Evolutionary conservation across 2,888 invertebrate genomes (phyloP).

Genomic region (Galeruca laticollis): DNA sequence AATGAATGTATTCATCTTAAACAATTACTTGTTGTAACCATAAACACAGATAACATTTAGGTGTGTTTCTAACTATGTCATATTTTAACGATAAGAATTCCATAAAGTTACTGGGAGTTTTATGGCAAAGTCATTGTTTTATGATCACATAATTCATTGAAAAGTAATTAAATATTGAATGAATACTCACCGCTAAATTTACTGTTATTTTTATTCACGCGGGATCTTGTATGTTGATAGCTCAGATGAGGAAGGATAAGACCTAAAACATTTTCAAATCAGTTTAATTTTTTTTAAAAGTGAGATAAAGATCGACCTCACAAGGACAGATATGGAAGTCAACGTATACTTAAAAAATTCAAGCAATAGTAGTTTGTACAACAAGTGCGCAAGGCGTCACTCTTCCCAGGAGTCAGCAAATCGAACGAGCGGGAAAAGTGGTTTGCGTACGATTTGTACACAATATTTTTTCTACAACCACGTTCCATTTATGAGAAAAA

Average conservation of each 20-base stretch:
- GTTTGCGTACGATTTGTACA: too few relatives aligned
- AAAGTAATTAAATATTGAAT: constrained; percentile 14
- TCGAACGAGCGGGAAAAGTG: too few relatives aligned
- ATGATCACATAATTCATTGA: constrained; percentile 11
- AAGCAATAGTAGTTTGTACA: too few relatives aligned
- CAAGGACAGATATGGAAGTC: too few relatives aligned
- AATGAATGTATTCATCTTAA: neutral
- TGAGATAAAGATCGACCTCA: too few relatives aligned
- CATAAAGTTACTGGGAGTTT: neutral
- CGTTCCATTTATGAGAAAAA: too few relatives aligned
- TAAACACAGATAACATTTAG: neutral
- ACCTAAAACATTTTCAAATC: constrained; percentile 26
- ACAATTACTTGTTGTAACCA: too few relatives aligned
- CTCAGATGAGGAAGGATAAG: constrained; percentile 26
- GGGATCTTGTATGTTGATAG: constrained; percentile 27
- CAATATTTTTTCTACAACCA: too few relatives aligned
- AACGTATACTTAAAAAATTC: too few relatives aligned
- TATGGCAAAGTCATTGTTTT: too few relatives aligned
- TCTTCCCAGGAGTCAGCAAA: too few relatives aligned
- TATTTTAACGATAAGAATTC: neutral
- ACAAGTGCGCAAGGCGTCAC: too few relatives aligned
- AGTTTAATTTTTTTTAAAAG: neutral
- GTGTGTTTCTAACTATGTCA: neutral
- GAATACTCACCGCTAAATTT: constrained; percentile 28
- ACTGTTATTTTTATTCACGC: constrained; percentile 23